Evolutionary conservation across 1,140 invertebrate genomes (phyloP), one percentile per base, ranked within the genome.

Genomic region (Kradibia gibbosae): DNA sequence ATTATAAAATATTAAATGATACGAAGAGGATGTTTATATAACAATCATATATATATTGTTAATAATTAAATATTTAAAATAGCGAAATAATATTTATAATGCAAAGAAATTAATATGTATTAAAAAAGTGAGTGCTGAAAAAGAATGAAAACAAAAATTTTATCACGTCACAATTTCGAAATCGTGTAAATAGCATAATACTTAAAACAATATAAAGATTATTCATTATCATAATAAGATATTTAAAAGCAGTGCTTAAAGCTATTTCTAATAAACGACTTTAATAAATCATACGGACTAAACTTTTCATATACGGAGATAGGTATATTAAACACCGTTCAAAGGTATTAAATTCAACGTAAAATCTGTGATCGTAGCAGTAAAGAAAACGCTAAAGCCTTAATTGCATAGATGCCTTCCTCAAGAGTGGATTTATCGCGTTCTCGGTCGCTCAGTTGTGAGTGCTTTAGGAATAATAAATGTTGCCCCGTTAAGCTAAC

Each of bases 381-480:
- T 50, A 53, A 78, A 53, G 60, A 72, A 31, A 39, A 20, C 67
- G 48, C 67, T 17, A 39, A 55, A 71, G 22, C 67, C 48, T 53
- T 57, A 71, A 72, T 79, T 79, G 77, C 48, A 34, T 42, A 31
- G 50, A 36, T 55, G 65, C 34, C 17, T 42, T 70, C 22, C 25
- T n/a, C n/a, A 72, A 39, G 65, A 72, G 77, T 50, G 67, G 48
- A 71, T 79, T 71, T 55, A 70, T 55, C 45, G 70, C 67, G 57
- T n/a, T 67, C 34, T 67, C 62, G 25, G 62, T 67, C 28, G 34
- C 17, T 67, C 62, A 22, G 4, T 39, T 39, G 17, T 67, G 62
- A 67, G 62, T 67, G n/a, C 70, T 34, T 62, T 25, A 48, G 20
- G 28, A 73, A 57, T 79, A 79, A 72, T 71, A 79, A 80, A 73